Percentiles rank a stretch among this genome's conserved stretches.
Evolutionary conservation across 2,888 invertebrate genomes (phyloP).

Genomic region (Holacanthella duospinosa): DNA sequence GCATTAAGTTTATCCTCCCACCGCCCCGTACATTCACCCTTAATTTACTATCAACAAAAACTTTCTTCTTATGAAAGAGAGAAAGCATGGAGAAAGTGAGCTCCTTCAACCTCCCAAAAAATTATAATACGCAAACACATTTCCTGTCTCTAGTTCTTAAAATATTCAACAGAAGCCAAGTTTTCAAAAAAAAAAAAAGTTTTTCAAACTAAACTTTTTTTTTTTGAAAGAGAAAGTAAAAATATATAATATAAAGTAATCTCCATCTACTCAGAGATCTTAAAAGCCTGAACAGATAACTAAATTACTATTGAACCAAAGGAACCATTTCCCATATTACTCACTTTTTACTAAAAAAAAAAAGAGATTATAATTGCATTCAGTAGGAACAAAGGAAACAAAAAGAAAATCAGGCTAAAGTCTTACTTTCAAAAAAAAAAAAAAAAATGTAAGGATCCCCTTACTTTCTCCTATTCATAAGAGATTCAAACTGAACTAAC

Average conservation of each 20-base stretch:
- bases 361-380: not conserved
- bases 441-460: not conserved
- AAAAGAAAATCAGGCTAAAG: not conserved
- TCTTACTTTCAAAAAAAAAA: not conserved
- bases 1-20: not conserved
- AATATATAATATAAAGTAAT: no score
- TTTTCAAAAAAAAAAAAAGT: no score
- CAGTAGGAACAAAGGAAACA: not conserved
- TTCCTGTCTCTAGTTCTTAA: not conserved
- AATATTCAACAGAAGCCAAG: no score
- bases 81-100: no score
- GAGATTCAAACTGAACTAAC: not conserved
- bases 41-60: conserved; percentile 13
- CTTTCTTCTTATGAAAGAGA: not conserved
- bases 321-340: not conserved
- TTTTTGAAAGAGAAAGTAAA: no score
- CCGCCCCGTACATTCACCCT: conserved; percentile 8
- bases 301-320: not conserved
- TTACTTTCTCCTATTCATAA: not conserved
- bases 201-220: no score
- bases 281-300: no score
- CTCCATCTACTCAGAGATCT: no score
- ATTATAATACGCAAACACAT: not conserved
- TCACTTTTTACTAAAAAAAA: not conserved
- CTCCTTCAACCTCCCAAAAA: not conserved